Base-by-base conservation (phyloP, 2,113 vertebrate species). In the Ascaphus truei region DNA sequence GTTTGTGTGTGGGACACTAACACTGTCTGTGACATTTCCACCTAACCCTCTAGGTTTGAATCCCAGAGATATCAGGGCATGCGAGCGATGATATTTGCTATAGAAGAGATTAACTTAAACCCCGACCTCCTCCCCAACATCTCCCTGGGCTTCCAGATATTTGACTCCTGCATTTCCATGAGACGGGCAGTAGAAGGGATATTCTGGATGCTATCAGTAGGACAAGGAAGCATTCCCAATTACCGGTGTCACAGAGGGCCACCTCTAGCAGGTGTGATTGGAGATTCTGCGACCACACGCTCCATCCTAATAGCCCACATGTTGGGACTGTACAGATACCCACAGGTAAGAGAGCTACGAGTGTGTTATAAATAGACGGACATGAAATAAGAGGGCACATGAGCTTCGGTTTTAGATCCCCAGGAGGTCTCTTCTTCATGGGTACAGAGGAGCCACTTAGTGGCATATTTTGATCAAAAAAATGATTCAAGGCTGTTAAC, bases 51-150 rank as follows among this genome's bases (percentile, higher is more conserved):
- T n/a, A n/a, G 43, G 11, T 47, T 47, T 47, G 43, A 20, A 11
- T 25, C 13, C 11, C 13, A 10, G 12, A 34, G 8, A 18, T 76
- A 68, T 33, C 15, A 11, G 0, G 47, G 36, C 50, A 56, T 68
- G 37, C 72, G 62, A 34, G 13, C 64, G 7, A 68, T 79, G 2
- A 34, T 75, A 20, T 68, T 59, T 57, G 25, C 73, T 60, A 5
- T 75, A 23, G 23, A 56, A 1, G 20, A 75, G 7, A 26, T 7
- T 0, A 45, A 63, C 25, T 29, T 2, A 1, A 45, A 64, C 2
- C 10, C 59, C 22, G 4, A 13, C 5, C 59, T 81, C 45, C 73
- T 77, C 23, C 73, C 75, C 26, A 72, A 36, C 0, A 0, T 75
- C 23, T 60, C 72, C 0, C 0, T 69, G 33, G 77, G 45, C 6